phyloP scores from a whole-genome alignment of 1,140 invertebrate genomes.

The Neodiprion fabricii region DNA sequence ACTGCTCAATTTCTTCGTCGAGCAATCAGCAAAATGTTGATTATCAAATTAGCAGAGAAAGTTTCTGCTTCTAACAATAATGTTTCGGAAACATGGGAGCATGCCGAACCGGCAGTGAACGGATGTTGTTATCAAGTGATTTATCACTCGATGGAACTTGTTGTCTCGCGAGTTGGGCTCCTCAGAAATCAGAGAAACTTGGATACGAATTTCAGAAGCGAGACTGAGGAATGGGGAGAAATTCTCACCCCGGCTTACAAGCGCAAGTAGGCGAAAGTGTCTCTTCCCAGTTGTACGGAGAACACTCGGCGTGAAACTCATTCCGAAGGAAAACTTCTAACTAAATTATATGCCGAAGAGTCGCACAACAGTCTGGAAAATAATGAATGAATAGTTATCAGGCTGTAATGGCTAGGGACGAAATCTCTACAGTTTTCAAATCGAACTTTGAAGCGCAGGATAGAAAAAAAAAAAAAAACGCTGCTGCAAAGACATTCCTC shows the following conservation, averaged over 20 bases:
- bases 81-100: no score
- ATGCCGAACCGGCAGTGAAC: neutral
- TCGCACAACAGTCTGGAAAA: conserved; percentile 1
- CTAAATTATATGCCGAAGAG: neutral
- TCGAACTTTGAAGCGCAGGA: no score
- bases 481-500: no score
- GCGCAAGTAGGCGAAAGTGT: neutral
- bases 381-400: conserved; percentile 8
- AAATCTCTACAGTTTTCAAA: no score
- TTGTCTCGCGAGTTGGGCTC: neutral
- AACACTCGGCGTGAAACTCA: neutral
- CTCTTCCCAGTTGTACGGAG: neutral
- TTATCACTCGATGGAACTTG: neutral
- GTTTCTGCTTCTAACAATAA: no score
- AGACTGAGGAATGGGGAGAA: neutral
- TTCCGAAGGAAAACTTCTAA: neutral
- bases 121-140: neutral
- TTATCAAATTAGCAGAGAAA: no score
- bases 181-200: neutral
- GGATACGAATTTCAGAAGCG: neutral
- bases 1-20: no score
- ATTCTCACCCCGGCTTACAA: neutral
- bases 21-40: no score
- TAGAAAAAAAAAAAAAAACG: no score
- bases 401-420: neutral